Evolutionary conservation across 1,140 invertebrate genomes (phyloP), one percentile per base, ranked within the genome.

Genomic region (Drosophila kikkawai): DNA sequence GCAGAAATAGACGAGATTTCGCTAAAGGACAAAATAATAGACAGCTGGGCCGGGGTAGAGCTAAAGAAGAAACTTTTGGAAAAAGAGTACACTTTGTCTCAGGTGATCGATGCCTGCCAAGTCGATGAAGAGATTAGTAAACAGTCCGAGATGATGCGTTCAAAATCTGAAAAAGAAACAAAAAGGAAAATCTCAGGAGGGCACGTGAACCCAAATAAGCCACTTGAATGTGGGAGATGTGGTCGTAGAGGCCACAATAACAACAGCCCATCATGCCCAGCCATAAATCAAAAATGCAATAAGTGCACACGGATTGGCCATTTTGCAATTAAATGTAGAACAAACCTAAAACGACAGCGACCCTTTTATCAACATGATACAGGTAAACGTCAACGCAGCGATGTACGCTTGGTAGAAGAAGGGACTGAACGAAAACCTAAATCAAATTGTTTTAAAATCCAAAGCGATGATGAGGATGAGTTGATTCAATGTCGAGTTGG

Each of bases 21-120:
- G 0, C 55, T 57, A 2, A 57, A 26, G 36, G 55, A 57, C 55
- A 32, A 57, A 13, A 57, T 57, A 22, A 57, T 57, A 1, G 19
- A 57, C 22, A 57, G 55, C 26, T 57, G 39, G 37, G 55, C 15
- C 26, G 39, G 39, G 7, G 22, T 58, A 4, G 26, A 42, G 13
- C 13, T 41, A 44, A 61, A 61, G 41, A 61, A 37, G 29, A 61
- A 61, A 61, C 45, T 61, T 3, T 22, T 59, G 36, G 76, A 44
- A n/a, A n/a, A n/a, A n/a, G n/a, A n/a, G n/a, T 32, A 7, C 19
- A 19, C 19, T 19, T 19, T 19, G 19, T 7, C 29, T 44, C 50
- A 55, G 26, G 26, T 55, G 6, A 39, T 39, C 6, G 37, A n/a
- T 41, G 39, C 15, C 39, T 32, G 56, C 39, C 56, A 58, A 15